Base-by-base conservation (phyloP, 1,140 invertebrate genomes). In the Eriosoma lanigerum region DNA sequence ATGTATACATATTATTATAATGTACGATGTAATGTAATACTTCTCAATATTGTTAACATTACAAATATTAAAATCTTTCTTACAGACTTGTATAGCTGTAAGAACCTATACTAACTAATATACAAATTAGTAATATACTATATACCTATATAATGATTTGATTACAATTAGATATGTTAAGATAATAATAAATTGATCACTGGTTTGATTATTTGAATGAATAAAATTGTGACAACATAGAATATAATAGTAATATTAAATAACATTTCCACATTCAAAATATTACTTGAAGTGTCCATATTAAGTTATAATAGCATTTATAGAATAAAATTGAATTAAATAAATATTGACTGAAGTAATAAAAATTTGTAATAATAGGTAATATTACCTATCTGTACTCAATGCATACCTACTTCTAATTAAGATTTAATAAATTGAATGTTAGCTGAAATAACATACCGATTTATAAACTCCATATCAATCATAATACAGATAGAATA, bases 381-480 rank as follows among this genome's bases (percentile, higher is more conserved):
- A 54, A 21, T 54, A 54, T 54, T 21, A 66, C n/a, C n/a, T n/a
- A n/a, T n/a, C n/a, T n/a, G n/a, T n/a, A n/a, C 15, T 60, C 26
- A 60, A 58, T 58, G 17, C 15, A 13, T 48, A 38, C 32, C 32
- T 38, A 38, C 32, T 38, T 38, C 1, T n/a, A n/a, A n/a, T n/a
- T n/a, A n/a, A n/a, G n/a, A n/a, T n/a, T n/a, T n/a, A n/a, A n/a
- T n/a, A n/a, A n/a, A n/a, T n/a, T n/a, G 48, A 48, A 48, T 17
- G 15, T 48, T 48, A 38, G n/a, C n/a, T 19, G n/a, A 64, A 19
- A 68, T 15, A 68, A 46, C 21, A 68, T 68, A 48, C 46, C 66
- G 48, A 29, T 29, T 50, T 29, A 72, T 72, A 48, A 70, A 70
- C 26, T 72, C n/a, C n/a, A 17, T 19, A 29, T 72, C n/a, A 29